phyloP scores from a whole-genome alignment of 2,888 invertebrate species.

The Leptinotarsa haldemani region DNA sequence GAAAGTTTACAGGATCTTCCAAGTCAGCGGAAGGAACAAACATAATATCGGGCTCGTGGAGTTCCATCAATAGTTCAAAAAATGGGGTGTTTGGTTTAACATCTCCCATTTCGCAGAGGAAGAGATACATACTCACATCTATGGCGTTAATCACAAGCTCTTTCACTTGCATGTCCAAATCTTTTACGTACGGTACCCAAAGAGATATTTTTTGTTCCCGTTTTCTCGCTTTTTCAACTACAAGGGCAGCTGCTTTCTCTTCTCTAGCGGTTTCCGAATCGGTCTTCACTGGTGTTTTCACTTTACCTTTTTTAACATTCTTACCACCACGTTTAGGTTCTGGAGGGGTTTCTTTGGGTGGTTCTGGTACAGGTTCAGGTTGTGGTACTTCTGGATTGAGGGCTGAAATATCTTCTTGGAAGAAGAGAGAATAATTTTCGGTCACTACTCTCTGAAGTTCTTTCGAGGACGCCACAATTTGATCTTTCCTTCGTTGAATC shows the following conservation, averaged over 20 bases:
- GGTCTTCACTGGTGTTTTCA: conserved; percentile 49
- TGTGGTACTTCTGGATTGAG: conserved; percentile 35
- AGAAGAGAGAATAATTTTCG: conserved; percentile 77
- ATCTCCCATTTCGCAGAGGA: conserved; percentile 71
- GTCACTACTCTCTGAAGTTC: conserved; percentile 72
- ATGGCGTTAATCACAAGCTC: conserved; percentile 39
- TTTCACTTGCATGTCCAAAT: conserved; percentile 65
- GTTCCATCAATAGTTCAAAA: conserved; percentile 80
- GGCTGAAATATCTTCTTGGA: conserved; percentile 55
- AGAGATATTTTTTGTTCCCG: conserved; percentile 58
- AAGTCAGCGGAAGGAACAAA: conserved; percentile 81
- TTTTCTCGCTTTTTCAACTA: conserved; percentile 63
- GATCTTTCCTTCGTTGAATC: conserved; percentile 68
- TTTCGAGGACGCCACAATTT: conserved; percentile 68
- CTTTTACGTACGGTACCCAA: conserved; percentile 51
- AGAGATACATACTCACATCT: conserved; percentile 65
- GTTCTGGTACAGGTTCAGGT: not conserved
- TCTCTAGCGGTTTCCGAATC: conserved; percentile 48
- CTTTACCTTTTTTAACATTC: conserved; percentile 41
- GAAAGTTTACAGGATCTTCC: conserved; percentile 75
- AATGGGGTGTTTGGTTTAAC: conserved; percentile 69
- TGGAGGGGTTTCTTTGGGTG: not conserved
- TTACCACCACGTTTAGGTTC: conserved; percentile 12
- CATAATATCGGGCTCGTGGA: conserved; percentile 78
- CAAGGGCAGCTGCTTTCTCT: conserved; percentile 62